Percentiles rank a stretch among this genome's conserved stretches.
Evolutionary conservation across 2,888 invertebrate genomes (phyloP).

Genomic region (Eumerus sabulonum): DNA sequence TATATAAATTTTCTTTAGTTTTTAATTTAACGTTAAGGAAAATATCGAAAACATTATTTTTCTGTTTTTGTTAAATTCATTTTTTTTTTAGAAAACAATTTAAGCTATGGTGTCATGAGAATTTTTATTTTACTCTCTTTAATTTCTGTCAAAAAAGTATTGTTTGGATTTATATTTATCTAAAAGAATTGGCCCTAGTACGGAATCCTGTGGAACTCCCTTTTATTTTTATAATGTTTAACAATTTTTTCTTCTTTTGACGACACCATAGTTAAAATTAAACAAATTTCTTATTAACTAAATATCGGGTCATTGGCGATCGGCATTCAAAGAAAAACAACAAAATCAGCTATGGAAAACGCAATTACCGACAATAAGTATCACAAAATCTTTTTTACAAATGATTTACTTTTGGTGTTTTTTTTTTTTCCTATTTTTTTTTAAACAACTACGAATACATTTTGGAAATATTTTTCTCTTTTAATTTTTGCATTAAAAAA

Average conservation of each 20-base stretch:
- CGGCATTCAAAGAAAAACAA: slow-evolving; percentile 6
- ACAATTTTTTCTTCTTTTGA: slow-evolving; percentile 1
- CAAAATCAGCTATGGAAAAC: slow-evolving; percentile 15
- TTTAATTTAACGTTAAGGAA: slow-evolving; percentile 34
- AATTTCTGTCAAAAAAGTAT: no score
- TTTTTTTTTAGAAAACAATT: slow-evolving; percentile 15
- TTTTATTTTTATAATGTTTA: no score
- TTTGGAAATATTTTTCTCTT: slow-evolving; percentile 9
- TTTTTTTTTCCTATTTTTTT: slow-evolving; percentile 37
- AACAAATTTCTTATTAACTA: no score
- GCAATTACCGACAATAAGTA: slow-evolving; percentile 47
- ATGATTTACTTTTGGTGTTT: slow-evolving; percentile 61
- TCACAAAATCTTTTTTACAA: slow-evolving; percentile 42
- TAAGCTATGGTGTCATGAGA: slow-evolving; percentile 46
- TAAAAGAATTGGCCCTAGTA: no score
- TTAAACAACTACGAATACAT: slow-evolving; percentile 24
- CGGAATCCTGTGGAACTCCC: no score
- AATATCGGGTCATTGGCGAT: background rate
- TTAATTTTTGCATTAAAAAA: slow-evolving; percentile 47
- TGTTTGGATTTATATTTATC: background rate
- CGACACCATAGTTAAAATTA: slow-evolving; percentile 47
- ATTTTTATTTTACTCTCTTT: background rate
- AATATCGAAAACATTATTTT: slow-evolving; percentile 59
- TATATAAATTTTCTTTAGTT: slow-evolving; percentile 19
- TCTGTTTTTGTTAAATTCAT: slow-evolving; percentile 66